Conservation (phyloP, 1,140 invertebrate genomes). For the Latrodectus geometricus region DNA sequence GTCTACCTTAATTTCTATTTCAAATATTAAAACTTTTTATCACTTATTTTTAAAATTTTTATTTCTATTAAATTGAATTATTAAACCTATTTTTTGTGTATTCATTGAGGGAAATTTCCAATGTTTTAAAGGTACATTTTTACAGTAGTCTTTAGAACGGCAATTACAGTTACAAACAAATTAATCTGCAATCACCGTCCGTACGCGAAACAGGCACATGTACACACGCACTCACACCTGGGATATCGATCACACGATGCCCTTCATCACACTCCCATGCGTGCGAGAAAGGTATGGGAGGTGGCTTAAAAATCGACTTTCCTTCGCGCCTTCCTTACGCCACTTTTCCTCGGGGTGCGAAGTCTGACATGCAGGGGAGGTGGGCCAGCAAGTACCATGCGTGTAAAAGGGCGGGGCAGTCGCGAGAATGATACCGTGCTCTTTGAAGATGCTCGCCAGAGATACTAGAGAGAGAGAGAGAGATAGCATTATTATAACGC, state of each 20-base stretch:
- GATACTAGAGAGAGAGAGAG: not conserved
- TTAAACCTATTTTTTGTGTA: no score
- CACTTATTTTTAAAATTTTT: no score
- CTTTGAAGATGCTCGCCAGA: not conserved
- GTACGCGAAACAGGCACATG: no score
- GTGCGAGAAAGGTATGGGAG: not conserved
- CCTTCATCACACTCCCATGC: not conserved
- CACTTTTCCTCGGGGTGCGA: not conserved
- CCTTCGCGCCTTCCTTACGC: not conserved
- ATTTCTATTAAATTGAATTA: no score
- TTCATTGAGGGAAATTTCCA: not conserved
- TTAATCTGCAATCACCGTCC: not conserved
- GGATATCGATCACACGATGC: not conserved
- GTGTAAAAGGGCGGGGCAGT: not conserved
- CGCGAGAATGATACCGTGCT: not conserved
- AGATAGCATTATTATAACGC: not conserved
- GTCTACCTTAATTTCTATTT: no score
- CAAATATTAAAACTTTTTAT: no score
- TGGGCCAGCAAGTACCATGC: not conserved
- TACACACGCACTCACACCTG: not conserved
- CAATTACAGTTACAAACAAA: not conserved
- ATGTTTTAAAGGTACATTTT: no score
- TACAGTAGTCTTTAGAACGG: no score
- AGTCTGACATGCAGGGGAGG: not conserved
- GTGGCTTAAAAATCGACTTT: not conserved